phyloP scores from a whole-genome alignment of 2,888 invertebrate genomes.

The Meganola albula region DNA sequence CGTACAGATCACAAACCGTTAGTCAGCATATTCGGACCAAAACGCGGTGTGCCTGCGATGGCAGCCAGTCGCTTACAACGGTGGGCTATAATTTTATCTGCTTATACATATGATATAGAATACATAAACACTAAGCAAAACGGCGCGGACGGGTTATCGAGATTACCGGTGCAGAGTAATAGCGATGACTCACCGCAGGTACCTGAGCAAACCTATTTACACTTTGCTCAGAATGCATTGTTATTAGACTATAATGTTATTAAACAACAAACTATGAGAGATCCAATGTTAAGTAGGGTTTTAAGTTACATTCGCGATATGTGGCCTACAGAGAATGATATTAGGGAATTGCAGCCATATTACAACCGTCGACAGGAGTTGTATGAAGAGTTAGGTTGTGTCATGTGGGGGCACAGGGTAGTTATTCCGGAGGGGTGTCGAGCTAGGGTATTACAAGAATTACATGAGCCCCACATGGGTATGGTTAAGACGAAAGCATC shows the following conservation, averaged over 20 bases:
- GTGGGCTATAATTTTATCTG: background rate
- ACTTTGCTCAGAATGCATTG: background rate
- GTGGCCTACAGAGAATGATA: slow-evolving; percentile 3
- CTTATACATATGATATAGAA: slow-evolving; percentile 1
- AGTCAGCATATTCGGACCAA: background rate
- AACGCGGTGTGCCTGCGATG: background rate
- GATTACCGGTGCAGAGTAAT: background rate
- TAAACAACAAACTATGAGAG: background rate
- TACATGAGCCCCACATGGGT: slow-evolving; percentile 16
- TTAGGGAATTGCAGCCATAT: slow-evolving; percentile 2
- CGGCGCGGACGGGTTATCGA: background rate
- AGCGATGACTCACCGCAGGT: too few species aligned
- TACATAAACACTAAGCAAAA: background rate
- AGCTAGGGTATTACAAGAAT: slow-evolving; percentile 2
- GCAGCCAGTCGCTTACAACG: slow-evolving; percentile 1
- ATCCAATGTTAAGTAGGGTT: background rate
- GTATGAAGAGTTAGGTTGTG: slow-evolving; percentile 3
- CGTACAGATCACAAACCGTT: slow-evolving; percentile 1
- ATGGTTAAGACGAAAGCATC: slow-evolving; percentile 15
- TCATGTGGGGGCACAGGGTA: slow-evolving; percentile 11
- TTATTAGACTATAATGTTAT: background rate
- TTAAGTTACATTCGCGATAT: slow-evolving; percentile 6
- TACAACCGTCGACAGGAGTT: slow-evolving; percentile 1
- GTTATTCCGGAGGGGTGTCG: slow-evolving; percentile 5
- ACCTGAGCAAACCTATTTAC: slow-evolving; percentile 2